Base-by-base conservation (phyloP, 1,140 invertebrate genomes). In the Aphis gossypii region DNA sequence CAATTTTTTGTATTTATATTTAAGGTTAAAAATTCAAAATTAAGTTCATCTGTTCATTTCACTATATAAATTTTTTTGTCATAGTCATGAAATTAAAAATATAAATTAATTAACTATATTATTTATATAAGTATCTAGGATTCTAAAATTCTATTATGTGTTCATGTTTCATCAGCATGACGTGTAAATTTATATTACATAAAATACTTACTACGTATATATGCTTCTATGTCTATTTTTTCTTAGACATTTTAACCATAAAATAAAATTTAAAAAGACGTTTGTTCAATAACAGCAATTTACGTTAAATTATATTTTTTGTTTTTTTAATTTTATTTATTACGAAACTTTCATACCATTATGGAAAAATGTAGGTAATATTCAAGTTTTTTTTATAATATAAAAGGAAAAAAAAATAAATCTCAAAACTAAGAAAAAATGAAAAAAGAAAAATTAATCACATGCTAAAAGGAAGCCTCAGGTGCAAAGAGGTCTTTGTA, bases 401-500 rank as follows among this genome's bases (percentile, higher is more conserved):
- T 44, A 44, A 44, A 89, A 56, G n/a, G 30, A 60, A 41, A 41
- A 11, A 20, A 68, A 90, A 90, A 68, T 38, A 90, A 90, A 90
- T 90, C 89, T 90, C 56, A 11, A 35, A 68, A 44, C 54, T 68
- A 68, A 68, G 41, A 44, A 68, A 90, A 90, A 90, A 90, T 38
- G 54, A 60, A 90, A 60, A 90, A 90, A 8, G 7, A 90, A 90
- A 30, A 68, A 68, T 90, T 90, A 90, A 90, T 90, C 38, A 90
- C 89, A 68, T 23, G 54, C 89, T 90, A 68, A 90, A 68, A 68
- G 41, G 54, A n/a, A 68, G 89, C 54, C 89, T 90, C 89, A 90
- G 89, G 89, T 90, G 89, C 41, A 68, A 90, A 90, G 20, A 90
- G 89, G 89, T 90, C 89, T 90, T 90, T 90, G 89, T 90, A 68